Evolutionary conservation across 2,113 vertebrate species (phyloP), one percentile per base, ranked within the genome.

Genomic region (Pollimyrus isidori): DNA sequence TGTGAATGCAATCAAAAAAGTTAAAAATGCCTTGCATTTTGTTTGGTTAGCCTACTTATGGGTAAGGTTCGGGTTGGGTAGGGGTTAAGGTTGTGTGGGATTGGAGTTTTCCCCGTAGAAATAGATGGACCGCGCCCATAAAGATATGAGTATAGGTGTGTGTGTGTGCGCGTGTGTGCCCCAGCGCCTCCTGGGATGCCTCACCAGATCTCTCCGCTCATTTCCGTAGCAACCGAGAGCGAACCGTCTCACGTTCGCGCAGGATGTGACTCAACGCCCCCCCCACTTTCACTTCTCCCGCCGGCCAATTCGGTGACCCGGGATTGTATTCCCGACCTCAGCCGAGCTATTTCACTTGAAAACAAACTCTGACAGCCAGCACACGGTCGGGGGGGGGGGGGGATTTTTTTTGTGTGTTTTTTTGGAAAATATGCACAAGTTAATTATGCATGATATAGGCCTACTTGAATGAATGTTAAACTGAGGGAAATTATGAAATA

Each of bases 181-280:
- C 1, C n/a, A 11, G n/a, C 2, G n/a, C n/a, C n/a, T 26, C 90
- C 93, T 93, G 93, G 93, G 94, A 93, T 93, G 91, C 92, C 90
- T 92, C 89, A 87, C 87, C 73, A 88, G 92, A 90, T 90, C 82
- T 82, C 92, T 95, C 92, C 91, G 90, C 93, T 94, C 92, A 94
- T 95, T 95, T 95, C 96, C 95, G 93, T 92, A 93, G 91, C 23
- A 92, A 92, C 95, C 91, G 86, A 94, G 94, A 92, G 92, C 93
- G 95, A 96, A 96, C 94, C 95, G 90, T 92, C 91, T 92, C 76
- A 91, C 92, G 94, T 94, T 92, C 89, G 89, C 58, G 89, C 89
- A 94, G 95, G 95, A 95, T 95, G 93, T 95, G 94, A 95, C 93
- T 95, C 92, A 93, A 90, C 15, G 3, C 45, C 50, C 23, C 52